Conservation (phyloP, 2,888 invertebrate species). For the Perizoma flavofasciatum region DNA sequence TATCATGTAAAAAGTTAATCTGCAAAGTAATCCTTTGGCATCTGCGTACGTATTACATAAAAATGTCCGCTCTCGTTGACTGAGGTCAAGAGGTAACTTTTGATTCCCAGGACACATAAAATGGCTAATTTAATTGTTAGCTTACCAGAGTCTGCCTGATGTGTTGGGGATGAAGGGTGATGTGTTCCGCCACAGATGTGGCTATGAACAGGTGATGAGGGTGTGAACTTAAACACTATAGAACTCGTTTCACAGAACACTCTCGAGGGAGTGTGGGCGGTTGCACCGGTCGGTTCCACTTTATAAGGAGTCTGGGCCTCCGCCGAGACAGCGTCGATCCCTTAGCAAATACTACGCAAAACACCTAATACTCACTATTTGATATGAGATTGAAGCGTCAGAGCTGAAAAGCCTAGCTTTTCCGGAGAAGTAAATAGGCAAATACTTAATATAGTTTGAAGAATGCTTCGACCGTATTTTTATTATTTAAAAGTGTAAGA, state of each 20-base stretch:
- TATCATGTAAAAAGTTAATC: too few relatives aligned
- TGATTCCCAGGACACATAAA: too few relatives aligned
- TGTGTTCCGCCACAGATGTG: conserved; percentile 75
- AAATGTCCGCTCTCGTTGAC: too few relatives aligned
- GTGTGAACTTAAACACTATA: conserved; percentile 69
- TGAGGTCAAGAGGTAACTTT: too few relatives aligned
- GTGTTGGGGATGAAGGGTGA: conserved; percentile 56
- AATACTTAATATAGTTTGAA: too few relatives aligned
- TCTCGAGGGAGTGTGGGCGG: conserved; percentile 70
- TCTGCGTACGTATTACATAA: too few relatives aligned
- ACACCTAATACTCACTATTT: conserved; percentile 70
- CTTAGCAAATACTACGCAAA: conserved; percentile 72
- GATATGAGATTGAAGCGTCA: conserved; percentile 61
- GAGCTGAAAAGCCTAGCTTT: conserved; percentile 34
- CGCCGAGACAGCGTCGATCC: conserved; percentile 60
- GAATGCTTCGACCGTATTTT: background rate
- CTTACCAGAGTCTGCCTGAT: conserved; percentile 66
- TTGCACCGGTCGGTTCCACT: conserved; percentile 41
- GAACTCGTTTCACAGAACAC: conserved; percentile 63
- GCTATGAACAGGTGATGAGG: conserved; percentile 72
- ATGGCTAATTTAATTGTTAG: conserved; percentile 20
- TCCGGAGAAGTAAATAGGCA: conserved; percentile 19
- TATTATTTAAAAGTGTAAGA: background rate
- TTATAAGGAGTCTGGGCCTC: conserved; percentile 64
- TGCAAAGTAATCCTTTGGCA: too few relatives aligned